phyloP scores from a whole-genome alignment of 1,140 invertebrate species.

The Diabrotica undecimpunctata region DNA sequence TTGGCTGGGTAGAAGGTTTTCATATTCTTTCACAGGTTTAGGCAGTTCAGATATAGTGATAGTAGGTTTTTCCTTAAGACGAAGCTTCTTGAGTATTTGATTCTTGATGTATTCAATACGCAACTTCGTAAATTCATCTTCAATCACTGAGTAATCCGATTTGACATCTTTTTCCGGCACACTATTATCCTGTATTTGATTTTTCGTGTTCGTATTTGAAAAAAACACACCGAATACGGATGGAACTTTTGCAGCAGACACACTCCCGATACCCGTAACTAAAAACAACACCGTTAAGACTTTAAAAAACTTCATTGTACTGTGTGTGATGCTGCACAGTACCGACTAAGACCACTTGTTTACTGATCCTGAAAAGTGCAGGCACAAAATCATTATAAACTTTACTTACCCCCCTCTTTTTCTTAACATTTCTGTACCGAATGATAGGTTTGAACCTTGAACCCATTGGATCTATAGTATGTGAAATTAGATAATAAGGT shows the following conservation, averaged over 20 bases:
- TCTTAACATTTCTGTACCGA: slow-evolving; percentile 43
- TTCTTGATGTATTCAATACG: slow-evolving; percentile 76
- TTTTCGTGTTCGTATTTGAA: slow-evolving; percentile 19
- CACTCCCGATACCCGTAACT: slow-evolving; percentile 17
- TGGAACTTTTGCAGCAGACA: slow-evolving; percentile 23
- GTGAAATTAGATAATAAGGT: slow-evolving; percentile 3
- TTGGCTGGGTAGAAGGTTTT: slow-evolving; percentile 44
- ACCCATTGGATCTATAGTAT: slow-evolving; percentile 40
- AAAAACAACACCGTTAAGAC: slow-evolving; percentile 21
- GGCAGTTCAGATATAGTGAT: slow-evolving; percentile 60
- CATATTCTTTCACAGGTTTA: slow-evolving; percentile 65
- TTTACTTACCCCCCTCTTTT: slow-evolving; percentile 39
- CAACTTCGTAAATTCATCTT: slow-evolving; percentile 54
- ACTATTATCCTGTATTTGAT: slow-evolving; percentile 32
- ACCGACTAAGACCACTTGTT: slow-evolving; percentile 31
- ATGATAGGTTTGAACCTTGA: slow-evolving; percentile 48
- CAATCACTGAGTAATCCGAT: slow-evolving; percentile 40
- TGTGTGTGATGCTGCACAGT: slow-evolving; percentile 21
- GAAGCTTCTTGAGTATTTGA: slow-evolving; percentile 73
- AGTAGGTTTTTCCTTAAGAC: slow-evolving; percentile 68
- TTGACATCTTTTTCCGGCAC: slow-evolving; percentile 23
- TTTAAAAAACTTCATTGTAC: slow-evolving; percentile 23
- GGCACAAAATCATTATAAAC: slow-evolving; percentile 40
- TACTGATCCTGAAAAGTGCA: slow-evolving; percentile 39
- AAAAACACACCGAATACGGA: slow-evolving; percentile 38